Base-by-base conservation (phyloP, 2,113 vertebrate species). In the Megaleporinus macrocephalus region DNA sequence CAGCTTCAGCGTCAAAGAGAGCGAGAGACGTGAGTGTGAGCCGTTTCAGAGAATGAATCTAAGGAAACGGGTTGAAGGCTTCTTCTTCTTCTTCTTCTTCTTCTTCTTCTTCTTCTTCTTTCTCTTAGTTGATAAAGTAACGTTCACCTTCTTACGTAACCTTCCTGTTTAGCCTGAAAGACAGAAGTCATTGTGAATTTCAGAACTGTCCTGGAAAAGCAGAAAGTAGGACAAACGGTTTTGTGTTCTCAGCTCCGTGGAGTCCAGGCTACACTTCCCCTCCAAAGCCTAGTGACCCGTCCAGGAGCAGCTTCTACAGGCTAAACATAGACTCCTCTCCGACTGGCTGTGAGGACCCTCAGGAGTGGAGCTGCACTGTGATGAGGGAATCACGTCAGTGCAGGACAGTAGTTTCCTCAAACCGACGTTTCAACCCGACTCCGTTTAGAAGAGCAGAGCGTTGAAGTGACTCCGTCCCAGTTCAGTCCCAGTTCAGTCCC, bases 91-190 rank as follows among this genome's bases (percentile, higher is more conserved):
- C n/a, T n/a, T n/a, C n/a, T n/a, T n/a, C n/a, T n/a, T n/a, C n/a
- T n/a, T n/a, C n/a, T n/a, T n/a, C n/a, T n/a, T n/a, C n/a, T n/a
- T n/a, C n/a, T n/a, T n/a, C n/a, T n/a, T n/a, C n/a, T 59, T 59
- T 59, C 18, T 49, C 41, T 66, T 36, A 5, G 13, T 29, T 53
- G 27, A 14, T 53, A 53, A 13, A 63, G n/a, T 63, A 49, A 24
- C 57, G 18, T 24, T 49, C 20, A 30, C 24, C 30, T 68, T 65
- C 16, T 66, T 75, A 47, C 53, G 22, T 75, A 81, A 66, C 33
- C 24, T n/a, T 68, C n/a, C 22, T 59, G 18, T 59, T 82, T 59
- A 68, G 62, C 63, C 80, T 29, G 30, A 68, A 68, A 81, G 79
- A 16, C 55, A 65, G 29, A 36, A 69, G 72, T 75, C 30, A 68